Conservation (phyloP, 2,888 invertebrate species). For the Cristatella mucedo region DNA sequence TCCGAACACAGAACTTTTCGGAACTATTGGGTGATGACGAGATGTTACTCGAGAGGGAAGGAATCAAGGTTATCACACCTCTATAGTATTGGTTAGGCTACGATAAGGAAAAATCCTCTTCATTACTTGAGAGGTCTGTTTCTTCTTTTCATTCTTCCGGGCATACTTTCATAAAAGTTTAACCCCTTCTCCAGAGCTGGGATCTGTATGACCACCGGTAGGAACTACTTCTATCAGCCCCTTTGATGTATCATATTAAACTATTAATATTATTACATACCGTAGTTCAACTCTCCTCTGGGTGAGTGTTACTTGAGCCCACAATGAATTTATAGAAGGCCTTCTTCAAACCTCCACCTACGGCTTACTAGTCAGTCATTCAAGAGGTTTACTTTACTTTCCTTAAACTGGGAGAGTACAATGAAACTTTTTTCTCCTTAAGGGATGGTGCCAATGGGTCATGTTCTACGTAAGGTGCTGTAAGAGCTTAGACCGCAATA, state of each 20-base stretch:
- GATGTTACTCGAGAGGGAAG: constrained; percentile 50
- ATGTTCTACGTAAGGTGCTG: too few species aligned
- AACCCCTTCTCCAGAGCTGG: constrained; percentile 46
- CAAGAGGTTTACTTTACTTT: constrained; percentile 51
- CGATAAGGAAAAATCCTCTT: constrained; percentile 57
- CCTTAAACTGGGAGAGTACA: constrained; percentile 54
- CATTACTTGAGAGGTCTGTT: constrained; percentile 54
- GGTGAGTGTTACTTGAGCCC: constrained; percentile 51
- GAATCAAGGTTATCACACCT: constrained; percentile 51
- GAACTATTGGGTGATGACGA: constrained; percentile 22
- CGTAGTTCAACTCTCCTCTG: constrained; percentile 54
- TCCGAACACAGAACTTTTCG: too few species aligned
- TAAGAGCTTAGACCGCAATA: too few species aligned
- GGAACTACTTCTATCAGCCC: constrained; percentile 51
- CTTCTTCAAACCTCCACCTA: constrained; percentile 40
- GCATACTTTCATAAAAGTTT: constrained; percentile 46
- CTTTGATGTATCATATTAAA: constrained; percentile 53
- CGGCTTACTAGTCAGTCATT: constrained; percentile 42
- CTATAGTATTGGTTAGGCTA: constrained; percentile 44
- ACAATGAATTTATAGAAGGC: constrained; percentile 43
- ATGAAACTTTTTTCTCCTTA: constrained; percentile 47
- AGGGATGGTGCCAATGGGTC: constrained; percentile 51
- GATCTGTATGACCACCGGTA: constrained; percentile 49
- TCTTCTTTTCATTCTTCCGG: constrained; percentile 48
- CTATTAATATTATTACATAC: constrained; percentile 59